Evolutionary conservation across 2,888 invertebrate genomes (phyloP), one percentile per base, ranked within the genome.

Genomic region (Polydrusus pterygomalis): DNA sequence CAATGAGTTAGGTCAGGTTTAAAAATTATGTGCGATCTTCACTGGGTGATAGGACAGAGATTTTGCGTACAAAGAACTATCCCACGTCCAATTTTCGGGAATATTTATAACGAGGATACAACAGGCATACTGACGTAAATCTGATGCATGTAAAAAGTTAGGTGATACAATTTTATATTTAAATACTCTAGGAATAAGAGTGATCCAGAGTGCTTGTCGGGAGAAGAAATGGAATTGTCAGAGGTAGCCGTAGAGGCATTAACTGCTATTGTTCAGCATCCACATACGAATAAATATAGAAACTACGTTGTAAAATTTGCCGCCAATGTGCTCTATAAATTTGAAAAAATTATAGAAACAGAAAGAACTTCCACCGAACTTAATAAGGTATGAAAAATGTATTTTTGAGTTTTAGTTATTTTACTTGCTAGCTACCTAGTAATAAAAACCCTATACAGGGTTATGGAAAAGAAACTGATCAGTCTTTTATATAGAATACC

Each of bases 181-280:
- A 45, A 54, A 65, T 34, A 58, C 79, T 80, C 76, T 75, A 87
- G 87, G 87, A 86, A 86, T 81, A 85, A 85, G 79, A 70, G 84
- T 62, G 89, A 90, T 71, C 87, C 87, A 0, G 89, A 90, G 78
- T 88, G 89, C 75, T 87, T 90, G 86, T 88, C 89, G 18, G 87
- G 88, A 1, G 90, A 91, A 80, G 90, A 91, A 82, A 88, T 89
- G 80, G 91, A 91, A 82, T 81, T 90, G 83, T 90, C 90, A 74
- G 93, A 93, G 82, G 88, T 89, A 0, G 90, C 92, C 69, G 86
- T 92, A 0, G 93, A 93, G 83, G 90, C 92, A 0, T 83, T 94
- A 65, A 89, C 90, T 51, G 89, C 89, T 70, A 87, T 92, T 62
- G 88, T 91, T 75, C 89, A 89, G 34, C 92, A 92, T 84, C 92